These are phyloP conservation scores for Phrynosoma platyrhinos DNA, from an alignment of 2,113 vertebrate species.

Conservation along the genomic window DNA sequence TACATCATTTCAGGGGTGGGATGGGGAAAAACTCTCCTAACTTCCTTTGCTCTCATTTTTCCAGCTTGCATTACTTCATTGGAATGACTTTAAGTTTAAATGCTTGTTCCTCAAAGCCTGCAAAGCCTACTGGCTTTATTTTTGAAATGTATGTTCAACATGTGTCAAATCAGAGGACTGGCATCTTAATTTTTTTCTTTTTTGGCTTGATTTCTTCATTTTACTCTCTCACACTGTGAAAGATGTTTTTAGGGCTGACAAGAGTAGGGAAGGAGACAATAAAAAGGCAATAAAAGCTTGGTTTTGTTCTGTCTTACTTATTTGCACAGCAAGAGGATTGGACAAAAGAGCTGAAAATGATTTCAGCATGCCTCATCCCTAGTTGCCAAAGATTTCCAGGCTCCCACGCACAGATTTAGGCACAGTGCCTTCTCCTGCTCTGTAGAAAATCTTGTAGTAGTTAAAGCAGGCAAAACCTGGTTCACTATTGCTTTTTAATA, in stretches of 20 bases:
- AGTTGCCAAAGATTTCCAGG: background rate
- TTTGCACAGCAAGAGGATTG: background rate
- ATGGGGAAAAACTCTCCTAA: background rate
- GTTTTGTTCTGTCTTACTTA: background rate
- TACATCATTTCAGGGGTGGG: background rate
- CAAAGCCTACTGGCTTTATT: background rate
- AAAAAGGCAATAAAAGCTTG: background rate
- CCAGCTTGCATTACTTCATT: background rate
- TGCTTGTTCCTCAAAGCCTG: background rate
- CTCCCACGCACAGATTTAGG: background rate
- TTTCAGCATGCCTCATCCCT: slow-evolving; percentile 7
- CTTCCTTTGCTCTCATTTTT: background rate
- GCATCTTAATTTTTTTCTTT: background rate
- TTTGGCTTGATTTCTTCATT: background rate
- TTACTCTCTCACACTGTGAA: background rate
- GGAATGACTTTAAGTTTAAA: background rate
- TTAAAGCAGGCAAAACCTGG: background rate
- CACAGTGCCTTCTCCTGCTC: background rate
- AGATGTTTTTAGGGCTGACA: slow-evolving; percentile 23
- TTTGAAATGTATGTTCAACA: background rate
- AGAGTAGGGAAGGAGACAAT: background rate
- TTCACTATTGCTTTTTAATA: background rate
- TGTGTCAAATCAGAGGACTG: slow-evolving; percentile 7
- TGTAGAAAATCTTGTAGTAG: background rate
- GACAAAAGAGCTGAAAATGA: background rate